Evolutionary conservation across 2,797 vertebrate genomes (phyloP).

Genomic region (Lacerta viridis): DNA sequence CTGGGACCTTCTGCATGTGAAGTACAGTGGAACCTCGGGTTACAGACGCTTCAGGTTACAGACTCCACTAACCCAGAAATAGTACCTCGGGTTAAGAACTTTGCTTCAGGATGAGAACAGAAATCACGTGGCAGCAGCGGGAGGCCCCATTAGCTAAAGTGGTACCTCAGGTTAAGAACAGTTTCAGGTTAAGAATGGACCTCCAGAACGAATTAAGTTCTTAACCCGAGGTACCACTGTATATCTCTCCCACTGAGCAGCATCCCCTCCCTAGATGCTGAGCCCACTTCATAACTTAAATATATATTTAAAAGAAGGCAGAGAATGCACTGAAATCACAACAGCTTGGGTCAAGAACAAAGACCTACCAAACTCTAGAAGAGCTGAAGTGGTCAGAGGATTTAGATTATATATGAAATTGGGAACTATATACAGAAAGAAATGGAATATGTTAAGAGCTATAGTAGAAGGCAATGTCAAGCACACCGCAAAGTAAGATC

Average conservation of each 20-base stretch:
- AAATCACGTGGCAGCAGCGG: too few relatives aligned
- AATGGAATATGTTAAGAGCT: slow-evolving; percentile 40
- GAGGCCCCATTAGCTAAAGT: too few relatives aligned
- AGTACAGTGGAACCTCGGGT: too few relatives aligned
- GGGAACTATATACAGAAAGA: slow-evolving; percentile 32
- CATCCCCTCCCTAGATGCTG: background rate
- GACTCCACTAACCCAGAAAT: too few relatives aligned
- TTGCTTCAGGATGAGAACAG: too few relatives aligned
- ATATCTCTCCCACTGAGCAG: background rate
- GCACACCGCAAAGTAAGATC: slow-evolving; percentile 23
- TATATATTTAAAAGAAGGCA: slow-evolving; percentile 3
- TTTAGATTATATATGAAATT: background rate
- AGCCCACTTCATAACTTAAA: background rate
- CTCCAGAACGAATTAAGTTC: too few relatives aligned
- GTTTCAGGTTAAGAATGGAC: too few relatives aligned
- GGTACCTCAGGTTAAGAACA: too few relatives aligned
- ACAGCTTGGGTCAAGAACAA: background rate
- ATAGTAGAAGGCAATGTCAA: slow-evolving; percentile 37
- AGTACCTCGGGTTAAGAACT: too few relatives aligned
- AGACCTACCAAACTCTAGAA: background rate
- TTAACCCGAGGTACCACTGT: too few relatives aligned
- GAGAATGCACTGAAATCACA: slow-evolving; percentile 28
- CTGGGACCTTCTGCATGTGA: too few relatives aligned
- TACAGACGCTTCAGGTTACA: too few relatives aligned
- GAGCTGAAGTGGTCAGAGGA: background rate